phyloP scores from a whole-genome alignment of 1,140 invertebrate genomes.

The Propsilocerus akamusi region DNA sequence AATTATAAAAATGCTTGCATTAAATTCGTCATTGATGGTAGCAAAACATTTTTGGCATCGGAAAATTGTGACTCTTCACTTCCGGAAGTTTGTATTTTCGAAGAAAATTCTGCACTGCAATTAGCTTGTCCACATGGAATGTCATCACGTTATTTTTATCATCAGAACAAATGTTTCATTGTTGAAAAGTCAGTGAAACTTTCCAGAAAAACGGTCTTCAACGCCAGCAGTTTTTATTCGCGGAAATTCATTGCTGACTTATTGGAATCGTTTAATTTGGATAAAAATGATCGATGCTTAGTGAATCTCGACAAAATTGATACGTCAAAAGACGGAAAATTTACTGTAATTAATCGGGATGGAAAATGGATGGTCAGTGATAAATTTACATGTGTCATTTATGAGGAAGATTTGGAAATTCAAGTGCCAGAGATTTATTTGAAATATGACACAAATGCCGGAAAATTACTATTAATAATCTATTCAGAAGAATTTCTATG shows the following conservation, averaged over 20 bases:
- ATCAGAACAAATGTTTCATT: too few relatives aligned
- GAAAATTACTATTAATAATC: slow-evolving; percentile 13
- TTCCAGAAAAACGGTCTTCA: too few relatives aligned
- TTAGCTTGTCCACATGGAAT: slow-evolving; percentile 17
- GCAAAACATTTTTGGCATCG: background rate
- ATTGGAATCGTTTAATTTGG: slow-evolving; percentile 11
- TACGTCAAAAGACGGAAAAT: background rate
- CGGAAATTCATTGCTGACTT: too few relatives aligned
- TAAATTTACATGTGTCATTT: slow-evolving; percentile 9
- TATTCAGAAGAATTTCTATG: slow-evolving; percentile 18
- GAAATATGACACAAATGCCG: slow-evolving; percentile 8
- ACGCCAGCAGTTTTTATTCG: too few relatives aligned
- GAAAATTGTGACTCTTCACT: slow-evolving; percentile 10
- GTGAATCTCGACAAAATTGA: background rate
- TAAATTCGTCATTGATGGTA: too few relatives aligned
- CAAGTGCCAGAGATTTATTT: slow-evolving; percentile 13
- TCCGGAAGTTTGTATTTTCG: slow-evolving; percentile 15
- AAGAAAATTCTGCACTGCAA: slow-evolving; percentile 10
- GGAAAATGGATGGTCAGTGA: background rate
- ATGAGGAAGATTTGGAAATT: slow-evolving; percentile 3
- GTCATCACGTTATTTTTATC: too few relatives aligned
- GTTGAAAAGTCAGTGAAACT: too few relatives aligned
- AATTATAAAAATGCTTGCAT: slow-evolving; percentile 7
- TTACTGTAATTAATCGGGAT: background rate
- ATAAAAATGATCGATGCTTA: slow-evolving; percentile 9